Percentiles rank a stretch among this genome's conserved stretches.
Evolutionary conservation across 2,888 invertebrate species (phyloP).

Genomic region (Drosophila planitibia): DNA sequence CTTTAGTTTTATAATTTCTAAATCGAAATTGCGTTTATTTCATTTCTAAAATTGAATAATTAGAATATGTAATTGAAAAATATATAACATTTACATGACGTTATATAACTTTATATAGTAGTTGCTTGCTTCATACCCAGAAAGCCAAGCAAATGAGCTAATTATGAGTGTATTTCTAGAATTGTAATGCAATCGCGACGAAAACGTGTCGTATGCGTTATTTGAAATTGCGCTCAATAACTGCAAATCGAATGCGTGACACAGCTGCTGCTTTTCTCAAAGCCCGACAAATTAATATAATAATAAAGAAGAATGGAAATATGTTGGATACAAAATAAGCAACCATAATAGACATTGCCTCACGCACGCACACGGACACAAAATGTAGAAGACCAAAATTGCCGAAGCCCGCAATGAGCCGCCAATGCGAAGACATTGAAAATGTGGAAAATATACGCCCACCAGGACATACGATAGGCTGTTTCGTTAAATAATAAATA

Average conservation of each 20-base stretch:
- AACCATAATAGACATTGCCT: constrained; percentile 14
- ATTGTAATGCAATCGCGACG: neutral
- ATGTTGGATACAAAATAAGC: constrained; percentile 21
- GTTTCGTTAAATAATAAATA: constrained; percentile 71
- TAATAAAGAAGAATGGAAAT: constrained; percentile 16
- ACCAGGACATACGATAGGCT: constrained; percentile 68
- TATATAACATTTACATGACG: neutral
- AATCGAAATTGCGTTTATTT: neutral
- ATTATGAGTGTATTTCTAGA: neutral
- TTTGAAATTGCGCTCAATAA: constrained; percentile 20
- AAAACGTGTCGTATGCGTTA: constrained; percentile 38
- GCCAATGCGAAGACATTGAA: constrained; percentile 71
- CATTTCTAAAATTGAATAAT: neutral
- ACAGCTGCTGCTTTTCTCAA: constrained; percentile 54
- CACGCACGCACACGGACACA: constrained; percentile 16
- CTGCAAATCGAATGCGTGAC: constrained; percentile 60
- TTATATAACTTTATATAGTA: neutral
- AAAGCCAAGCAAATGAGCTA: neutral
- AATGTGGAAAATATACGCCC: constrained; percentile 56
- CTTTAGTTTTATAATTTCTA: neutral
- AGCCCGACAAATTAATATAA: constrained; percentile 33
- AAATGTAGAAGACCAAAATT: constrained; percentile 22
- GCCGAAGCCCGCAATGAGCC: constrained; percentile 46
- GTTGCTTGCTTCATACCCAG: neutral
- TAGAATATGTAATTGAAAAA: neutral